Base-by-base conservation (phyloP, 2,113 vertebrate species). In the Oreocharis arfaki region DNA sequence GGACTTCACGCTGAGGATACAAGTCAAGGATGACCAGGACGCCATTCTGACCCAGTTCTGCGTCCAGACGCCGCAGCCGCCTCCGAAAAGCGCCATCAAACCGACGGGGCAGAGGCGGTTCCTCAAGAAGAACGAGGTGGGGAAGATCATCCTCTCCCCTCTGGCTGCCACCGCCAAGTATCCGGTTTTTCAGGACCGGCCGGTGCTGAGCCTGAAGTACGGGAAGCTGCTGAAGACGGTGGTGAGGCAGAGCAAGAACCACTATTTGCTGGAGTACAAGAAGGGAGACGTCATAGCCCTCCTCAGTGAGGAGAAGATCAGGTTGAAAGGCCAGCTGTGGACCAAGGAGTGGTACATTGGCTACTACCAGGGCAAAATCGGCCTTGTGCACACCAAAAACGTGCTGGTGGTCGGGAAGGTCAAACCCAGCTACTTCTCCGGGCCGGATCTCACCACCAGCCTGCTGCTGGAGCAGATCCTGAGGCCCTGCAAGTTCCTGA, bases 291-390 rank as follows among this genome's bases (percentile, higher is more conserved):
- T 98, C 76, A 89, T 99, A 7, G 99, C 99, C 15, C 97, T 99
- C 76, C 95, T 99, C 71, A 99, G 98, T 56, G 99, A 99, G 89
- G 99, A 99, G 97, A 99, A 98, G 96, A 98, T 99, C 91, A 98
- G 98, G 84, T 97, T 99, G 35, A 99, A 98, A 89, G 99, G 99
- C 3, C 99, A 99, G 87, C 96, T 99, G 82, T 99, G 99, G 99
- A 99, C 98, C 61, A 99, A 99, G 91, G 99, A 99, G 92, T 99
- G 99, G 99, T 99, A 99, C 87, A 98, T 99, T 17, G 99, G 99
- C 79, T 99, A 99, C 97, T 99, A 99, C 97, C 99, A 99, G 95
- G 99, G 99, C 22, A 98, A 97, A 85, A 94, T 99, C 20, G 99
- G 99, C 30, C 98, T 99, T 1, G 98, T 99, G 73, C 99, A 99